Conservation (phyloP, 1,140 invertebrate species). For the Diabrotica undecimpunctata region DNA sequence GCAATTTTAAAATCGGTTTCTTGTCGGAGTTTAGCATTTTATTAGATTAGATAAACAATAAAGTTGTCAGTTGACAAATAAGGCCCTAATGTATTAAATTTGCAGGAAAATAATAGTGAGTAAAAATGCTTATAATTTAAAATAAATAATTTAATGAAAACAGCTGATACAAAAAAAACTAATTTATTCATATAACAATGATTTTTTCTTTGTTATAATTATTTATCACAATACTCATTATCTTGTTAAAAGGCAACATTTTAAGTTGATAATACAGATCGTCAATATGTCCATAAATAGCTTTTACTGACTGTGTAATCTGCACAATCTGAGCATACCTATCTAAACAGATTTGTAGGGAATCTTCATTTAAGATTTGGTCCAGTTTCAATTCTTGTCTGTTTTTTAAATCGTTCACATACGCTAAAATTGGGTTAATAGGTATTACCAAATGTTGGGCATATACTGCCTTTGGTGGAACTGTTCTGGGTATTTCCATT, state of each 20-base stretch:
- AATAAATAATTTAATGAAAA: not conserved
- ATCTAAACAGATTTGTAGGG: conserved; percentile 59
- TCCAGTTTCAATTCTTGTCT: conserved; percentile 39
- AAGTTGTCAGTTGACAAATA: too few species aligned
- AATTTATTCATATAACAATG: conserved; percentile 14
- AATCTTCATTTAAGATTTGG: conserved; percentile 31
- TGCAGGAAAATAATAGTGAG: too few species aligned
- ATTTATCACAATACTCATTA: conserved; percentile 58
- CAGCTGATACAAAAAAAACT: not conserved
- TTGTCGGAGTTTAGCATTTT: too few species aligned
- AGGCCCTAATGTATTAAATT: too few species aligned
- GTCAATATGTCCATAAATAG: conserved; percentile 70
- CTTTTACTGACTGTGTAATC: conserved; percentile 66
- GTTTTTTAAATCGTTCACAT: conserved; percentile 49
- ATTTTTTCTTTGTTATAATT: conserved; percentile 49
- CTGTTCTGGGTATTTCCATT: conserved; percentile 51
- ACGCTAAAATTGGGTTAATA: conserved; percentile 36
- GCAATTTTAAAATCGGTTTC: too few species aligned
- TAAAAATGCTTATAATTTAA: too few species aligned
- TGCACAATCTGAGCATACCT: conserved; percentile 74
- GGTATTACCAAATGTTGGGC: conserved; percentile 56
- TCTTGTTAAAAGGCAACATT: conserved; percentile 55
- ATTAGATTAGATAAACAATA: too few species aligned
- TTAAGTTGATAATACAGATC: conserved; percentile 56
- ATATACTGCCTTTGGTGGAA: conserved; percentile 55